Base-by-base conservation (phyloP, 2,113 vertebrate species). In the Crotophaga sulcirostris region DNA sequence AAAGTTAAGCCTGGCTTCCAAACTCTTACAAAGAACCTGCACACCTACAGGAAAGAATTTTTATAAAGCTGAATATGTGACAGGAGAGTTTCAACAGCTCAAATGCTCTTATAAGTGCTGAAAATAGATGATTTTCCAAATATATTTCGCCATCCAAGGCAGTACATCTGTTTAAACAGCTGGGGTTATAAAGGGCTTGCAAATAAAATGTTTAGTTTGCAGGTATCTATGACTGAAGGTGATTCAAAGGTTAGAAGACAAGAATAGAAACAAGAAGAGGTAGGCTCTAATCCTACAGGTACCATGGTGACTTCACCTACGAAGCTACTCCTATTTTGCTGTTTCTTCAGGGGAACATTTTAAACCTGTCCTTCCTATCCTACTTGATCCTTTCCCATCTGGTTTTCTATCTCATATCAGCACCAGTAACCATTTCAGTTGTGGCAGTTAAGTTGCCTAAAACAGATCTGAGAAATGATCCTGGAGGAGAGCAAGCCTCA, bases 81-180 rank as follows among this genome's bases (percentile, higher is more conserved):
- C 83, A 82, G 31, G 84, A 79, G 77, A 14, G 15, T 76, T 97
- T 94, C 1, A 7, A 84, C 82, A 72, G 69, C 49, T 70, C 31
- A 3, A 69, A 40, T 34, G 28, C 91, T 94, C 77, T 92, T 76
- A 2, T 24, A 42, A 54, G 55, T 29, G 84, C 63, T 62, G 81
- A 96, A 92, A 90, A 96, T 69, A 95, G 58, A 69, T 17, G 4
- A 24, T 82, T 82, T 84, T 89, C 96, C 93, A 94, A 67, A 90
- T 88, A 58, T 56, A 84, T 47, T 67, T 74, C 76, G 33, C 23
- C 23, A 58, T 31, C 36, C 80, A 21, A 86, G 36, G 45, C 23
- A 83, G 45, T 54, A 34, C 49, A 64, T 70, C 51, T 86, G 64
- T 85, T 84, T 84, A 76, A 76, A 77, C 72, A 93, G 82, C 84